These are phyloP conservation scores for Esox masquinongy DNA, from an alignment of 2,797 vertebrate genomes.

Conservation along the genomic window DNA sequence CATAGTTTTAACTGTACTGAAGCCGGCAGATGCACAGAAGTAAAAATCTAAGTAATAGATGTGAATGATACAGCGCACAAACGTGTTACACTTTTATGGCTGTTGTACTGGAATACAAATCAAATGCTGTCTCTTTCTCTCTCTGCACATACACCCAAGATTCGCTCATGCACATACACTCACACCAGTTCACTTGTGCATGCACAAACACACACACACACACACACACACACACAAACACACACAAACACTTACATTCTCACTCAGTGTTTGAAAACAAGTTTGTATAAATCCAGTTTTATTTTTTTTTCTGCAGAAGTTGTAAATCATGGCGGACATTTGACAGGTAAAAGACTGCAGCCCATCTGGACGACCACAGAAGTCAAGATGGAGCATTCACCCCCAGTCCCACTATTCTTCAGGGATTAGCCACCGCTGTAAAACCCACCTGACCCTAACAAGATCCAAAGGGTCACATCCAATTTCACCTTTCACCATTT, in stretches of 20 bases:
- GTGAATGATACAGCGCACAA: slow-evolving; percentile 44
- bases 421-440: neutral
- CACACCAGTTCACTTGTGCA: neutral
- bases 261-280: neutral
- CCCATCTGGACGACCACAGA: neutral
- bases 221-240: neutral
- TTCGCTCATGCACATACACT: neutral
- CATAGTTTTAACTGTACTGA: slow-evolving; percentile 47
- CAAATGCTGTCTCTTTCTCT: slow-evolving; percentile 13
- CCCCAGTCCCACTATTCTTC: neutral
- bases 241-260: neutral
- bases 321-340: no score
- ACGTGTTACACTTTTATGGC: slow-evolving; percentile 47
- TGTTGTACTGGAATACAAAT: slow-evolving; percentile 29
- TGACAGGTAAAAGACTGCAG: neutral
- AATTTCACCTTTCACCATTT: neutral
- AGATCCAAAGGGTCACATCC: neutral
- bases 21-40: slow-evolving; percentile 28
- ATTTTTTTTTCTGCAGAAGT: no score
- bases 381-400: neutral
- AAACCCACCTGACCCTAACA: neutral
- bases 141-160: neutral
- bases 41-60: slow-evolving; percentile 32
- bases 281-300: neutral
- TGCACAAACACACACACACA: slow-evolving; percentile 1